Evolutionary conservation across 2,113 vertebrate genomes (phyloP).

Genomic region (Saccopteryx bilineata): DNA sequence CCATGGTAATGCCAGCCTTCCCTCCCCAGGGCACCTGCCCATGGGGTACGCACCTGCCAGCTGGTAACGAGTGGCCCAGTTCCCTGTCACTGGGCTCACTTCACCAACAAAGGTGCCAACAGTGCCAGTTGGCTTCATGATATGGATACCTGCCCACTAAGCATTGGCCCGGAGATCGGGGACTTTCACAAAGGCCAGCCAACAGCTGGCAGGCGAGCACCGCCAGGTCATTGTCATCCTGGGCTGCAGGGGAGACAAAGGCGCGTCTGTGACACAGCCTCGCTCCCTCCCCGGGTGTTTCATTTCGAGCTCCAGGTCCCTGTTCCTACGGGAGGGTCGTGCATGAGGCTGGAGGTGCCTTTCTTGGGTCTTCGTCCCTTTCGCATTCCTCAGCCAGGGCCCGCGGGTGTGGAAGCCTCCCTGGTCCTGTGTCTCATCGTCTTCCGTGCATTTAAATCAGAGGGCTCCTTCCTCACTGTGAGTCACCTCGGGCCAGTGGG

Average conservation of each 20-base stretch:
- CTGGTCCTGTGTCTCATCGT: background rate
- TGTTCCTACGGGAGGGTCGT: background rate
- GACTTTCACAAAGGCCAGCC: conserved; percentile 81
- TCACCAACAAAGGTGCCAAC: conserved; percentile 70
- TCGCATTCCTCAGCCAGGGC: background rate
- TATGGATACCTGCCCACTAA: conserved; percentile 81
- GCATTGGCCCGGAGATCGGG: conserved; percentile 65
- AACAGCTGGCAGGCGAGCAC: conserved; percentile 83
- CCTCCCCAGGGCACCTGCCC: conserved; percentile 52
- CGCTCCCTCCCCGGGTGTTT: background rate
- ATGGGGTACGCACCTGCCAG: conserved; percentile 62
- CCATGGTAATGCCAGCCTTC: conserved; percentile 31
- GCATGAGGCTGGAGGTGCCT: background rate
- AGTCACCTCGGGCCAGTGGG: conserved; percentile 60
- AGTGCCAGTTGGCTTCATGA: conserved; percentile 77
- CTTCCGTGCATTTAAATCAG: no score
- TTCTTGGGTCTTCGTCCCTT: background rate
- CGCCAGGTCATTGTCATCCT: conserved; percentile 76
- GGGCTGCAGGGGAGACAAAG: conserved; percentile 74
- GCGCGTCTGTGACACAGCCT: conserved; percentile 62
- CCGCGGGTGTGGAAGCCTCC: background rate
- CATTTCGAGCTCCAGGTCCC: conserved; percentile 31
- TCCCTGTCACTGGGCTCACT: conserved; percentile 45
- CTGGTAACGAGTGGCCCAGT: conserved; percentile 59
- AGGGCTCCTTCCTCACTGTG: background rate